These are phyloP conservation scores for Chrysina gloriosa DNA, from an alignment of 2,888 invertebrate species.

Conservation along the genomic window DNA sequence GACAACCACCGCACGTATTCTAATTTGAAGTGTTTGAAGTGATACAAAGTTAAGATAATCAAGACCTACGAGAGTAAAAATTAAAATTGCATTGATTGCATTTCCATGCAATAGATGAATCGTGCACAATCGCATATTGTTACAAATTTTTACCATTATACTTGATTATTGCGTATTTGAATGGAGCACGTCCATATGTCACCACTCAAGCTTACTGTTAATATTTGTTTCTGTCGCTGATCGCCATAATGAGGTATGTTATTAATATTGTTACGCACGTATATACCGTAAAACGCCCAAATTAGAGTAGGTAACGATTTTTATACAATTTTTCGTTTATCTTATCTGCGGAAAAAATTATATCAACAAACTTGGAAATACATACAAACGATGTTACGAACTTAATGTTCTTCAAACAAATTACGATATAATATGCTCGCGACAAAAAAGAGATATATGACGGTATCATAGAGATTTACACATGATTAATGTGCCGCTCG, in stretches of 20 bases:
- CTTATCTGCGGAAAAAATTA: constrained; percentile 7
- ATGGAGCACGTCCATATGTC: not conserved
- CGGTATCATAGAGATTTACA: constrained; percentile 1
- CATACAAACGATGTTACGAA: constrained; percentile 4
- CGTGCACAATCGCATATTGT: no score
- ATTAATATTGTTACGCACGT: not conserved
- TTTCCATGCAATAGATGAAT: no score
- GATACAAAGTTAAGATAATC: no score
- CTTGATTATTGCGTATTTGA: no score
- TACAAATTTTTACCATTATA: no score
- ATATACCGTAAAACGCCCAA: not conserved
- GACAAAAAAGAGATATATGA: not conserved
- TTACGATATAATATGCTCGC: constrained; percentile 15
- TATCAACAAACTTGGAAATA: constrained; percentile 1
- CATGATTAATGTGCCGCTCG: not conserved
- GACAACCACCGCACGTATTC: no score
- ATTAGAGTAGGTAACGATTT: not conserved
- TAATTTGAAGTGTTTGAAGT: no score
- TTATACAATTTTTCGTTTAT: not conserved
- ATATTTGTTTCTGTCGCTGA: not conserved
- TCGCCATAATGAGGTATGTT: not conserved
- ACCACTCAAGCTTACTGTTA: not conserved
- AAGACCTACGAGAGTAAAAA: no score
- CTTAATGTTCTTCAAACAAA: constrained; percentile 19
- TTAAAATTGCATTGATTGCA: no score